A percentile compares a stretch with the other conserved stretches of the same genome.
These are phyloP conservation scores for Epirrita christyi DNA, from an alignment of 2,888 invertebrate genomes.

Conservation along the genomic window DNA sequence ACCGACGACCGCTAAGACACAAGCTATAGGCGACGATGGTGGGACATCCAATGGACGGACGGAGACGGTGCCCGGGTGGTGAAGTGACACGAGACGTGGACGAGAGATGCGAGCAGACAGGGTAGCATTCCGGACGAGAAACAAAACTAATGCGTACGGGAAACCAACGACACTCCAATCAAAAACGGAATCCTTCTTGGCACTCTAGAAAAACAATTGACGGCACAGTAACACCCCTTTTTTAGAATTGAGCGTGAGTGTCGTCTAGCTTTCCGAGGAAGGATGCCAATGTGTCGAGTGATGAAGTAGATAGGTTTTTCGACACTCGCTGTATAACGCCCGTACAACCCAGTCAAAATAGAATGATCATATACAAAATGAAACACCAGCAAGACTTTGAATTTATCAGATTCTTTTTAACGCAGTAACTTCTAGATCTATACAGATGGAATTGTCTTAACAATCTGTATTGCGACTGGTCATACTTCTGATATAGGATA, in stretches of 20 bases:
- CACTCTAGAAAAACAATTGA: constrained; percentile 2
- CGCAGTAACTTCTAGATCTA: constrained; percentile 21
- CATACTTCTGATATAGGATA: constrained; percentile 10
- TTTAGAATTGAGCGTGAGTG: constrained; percentile 26
- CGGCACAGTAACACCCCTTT: constrained; percentile 2
- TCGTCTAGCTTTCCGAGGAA: constrained; percentile 38
- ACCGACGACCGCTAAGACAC: constrained; percentile 40
- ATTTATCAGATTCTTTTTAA: constrained; percentile 9
- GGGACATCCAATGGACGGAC: constrained; percentile 45
- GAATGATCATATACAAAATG: too few relatives aligned
- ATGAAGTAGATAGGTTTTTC: constrained; percentile 34
- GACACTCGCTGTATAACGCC: constrained; percentile 29
- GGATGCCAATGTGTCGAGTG: constrained; percentile 39
- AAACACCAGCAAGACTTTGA: too few relatives aligned
- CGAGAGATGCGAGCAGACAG: constrained; percentile 46
- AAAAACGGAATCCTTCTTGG: background rate
- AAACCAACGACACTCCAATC: constrained; percentile 61
- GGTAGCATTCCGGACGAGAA: constrained; percentile 69
- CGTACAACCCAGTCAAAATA: constrained; percentile 16
- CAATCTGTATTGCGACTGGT: constrained; percentile 14
- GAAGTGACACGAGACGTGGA: constrained; percentile 45
- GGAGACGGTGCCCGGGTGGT: constrained; percentile 53
- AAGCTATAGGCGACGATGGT: constrained; percentile 39
- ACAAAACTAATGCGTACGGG: constrained; percentile 54
- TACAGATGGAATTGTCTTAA: constrained; percentile 17